Conservation (phyloP, 2,888 invertebrate species). For the Sepiola atlantica region DNA sequence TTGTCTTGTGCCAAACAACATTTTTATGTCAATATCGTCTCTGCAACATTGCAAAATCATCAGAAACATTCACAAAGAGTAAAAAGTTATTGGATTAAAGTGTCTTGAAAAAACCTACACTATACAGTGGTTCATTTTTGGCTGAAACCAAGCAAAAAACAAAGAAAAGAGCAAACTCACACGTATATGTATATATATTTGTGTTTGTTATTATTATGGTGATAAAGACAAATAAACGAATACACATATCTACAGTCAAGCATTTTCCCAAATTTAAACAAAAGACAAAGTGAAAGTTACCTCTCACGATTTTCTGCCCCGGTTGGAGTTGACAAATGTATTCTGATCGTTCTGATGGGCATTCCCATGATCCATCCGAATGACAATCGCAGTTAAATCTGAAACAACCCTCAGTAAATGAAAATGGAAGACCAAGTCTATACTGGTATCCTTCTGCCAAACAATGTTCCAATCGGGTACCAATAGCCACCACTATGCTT, state of each 20-base stretch:
- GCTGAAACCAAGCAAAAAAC: too few species aligned
- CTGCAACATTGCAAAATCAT: too few species aligned
- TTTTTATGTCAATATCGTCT: too few species aligned
- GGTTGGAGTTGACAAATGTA: neutral
- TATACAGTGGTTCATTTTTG: too few species aligned
- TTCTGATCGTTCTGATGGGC: slow-evolving; percentile 24
- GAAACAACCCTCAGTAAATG: neutral
- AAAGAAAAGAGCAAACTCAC: too few species aligned
- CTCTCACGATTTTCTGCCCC: neutral
- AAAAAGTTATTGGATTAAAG: too few species aligned
- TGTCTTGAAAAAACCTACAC: too few species aligned
- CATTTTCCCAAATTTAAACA: neutral
- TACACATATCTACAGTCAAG: neutral
- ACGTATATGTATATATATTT: too few species aligned
- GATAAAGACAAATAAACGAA: too few species aligned
- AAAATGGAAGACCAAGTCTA: neutral
- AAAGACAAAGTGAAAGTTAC: neutral
- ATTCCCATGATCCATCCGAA: slow-evolving; percentile 41
- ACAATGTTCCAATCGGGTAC: neutral
- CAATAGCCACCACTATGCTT: neutral
- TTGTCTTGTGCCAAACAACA: too few species aligned
- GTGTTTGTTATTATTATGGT: too few species aligned
- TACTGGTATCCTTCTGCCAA: neutral
- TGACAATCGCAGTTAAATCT: neutral
- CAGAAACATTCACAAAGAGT: too few species aligned